Percentiles rank a stretch among this genome's conserved stretches.
These are phyloP conservation scores for Campoplex capitator DNA, from an alignment of 2,888 invertebrate genomes.

Conservation along the genomic window DNA sequence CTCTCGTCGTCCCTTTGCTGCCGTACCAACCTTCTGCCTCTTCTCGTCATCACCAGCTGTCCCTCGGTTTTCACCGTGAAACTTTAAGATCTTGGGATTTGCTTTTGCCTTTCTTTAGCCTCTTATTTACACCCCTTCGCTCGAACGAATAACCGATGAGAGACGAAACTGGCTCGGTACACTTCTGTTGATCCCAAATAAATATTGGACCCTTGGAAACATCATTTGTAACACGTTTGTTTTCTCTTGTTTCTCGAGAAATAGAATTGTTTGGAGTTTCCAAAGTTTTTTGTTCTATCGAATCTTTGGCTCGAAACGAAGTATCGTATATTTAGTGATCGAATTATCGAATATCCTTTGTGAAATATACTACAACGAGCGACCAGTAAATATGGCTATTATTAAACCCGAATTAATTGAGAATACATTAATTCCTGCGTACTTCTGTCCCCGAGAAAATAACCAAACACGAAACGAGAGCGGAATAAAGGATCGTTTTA, in stretches of 20 bases:
- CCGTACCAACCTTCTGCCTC: slow-evolving; percentile 21
- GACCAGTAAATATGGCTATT: neutral
- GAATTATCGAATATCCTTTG: neutral
- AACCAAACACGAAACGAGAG: neutral
- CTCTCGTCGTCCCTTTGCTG: slow-evolving; percentile 21
- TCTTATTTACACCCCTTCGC: neutral
- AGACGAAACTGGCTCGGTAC: neutral
- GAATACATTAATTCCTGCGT: neutral
- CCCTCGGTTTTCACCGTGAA: slow-evolving; percentile 39
- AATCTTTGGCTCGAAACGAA: neutral
- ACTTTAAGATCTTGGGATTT: slow-evolving; percentile 29
- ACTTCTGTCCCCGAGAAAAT: neutral
- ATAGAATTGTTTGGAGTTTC: no score
- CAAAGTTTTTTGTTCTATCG: neutral
- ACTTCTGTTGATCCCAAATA: neutral
- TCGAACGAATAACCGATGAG: slow-evolving; percentile 5
- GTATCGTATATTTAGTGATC: neutral
- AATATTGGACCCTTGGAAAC: neutral
- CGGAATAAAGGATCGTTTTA: neutral
- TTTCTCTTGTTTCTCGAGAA: neutral
- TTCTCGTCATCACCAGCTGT: slow-evolving; percentile 54
- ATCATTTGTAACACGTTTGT: neutral
- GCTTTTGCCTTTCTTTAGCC: neutral
- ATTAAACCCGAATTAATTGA: neutral
- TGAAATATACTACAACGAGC: neutral